Base-by-base conservation (phyloP, 2,888 invertebrate genomes). In the Pocota personata region DNA sequence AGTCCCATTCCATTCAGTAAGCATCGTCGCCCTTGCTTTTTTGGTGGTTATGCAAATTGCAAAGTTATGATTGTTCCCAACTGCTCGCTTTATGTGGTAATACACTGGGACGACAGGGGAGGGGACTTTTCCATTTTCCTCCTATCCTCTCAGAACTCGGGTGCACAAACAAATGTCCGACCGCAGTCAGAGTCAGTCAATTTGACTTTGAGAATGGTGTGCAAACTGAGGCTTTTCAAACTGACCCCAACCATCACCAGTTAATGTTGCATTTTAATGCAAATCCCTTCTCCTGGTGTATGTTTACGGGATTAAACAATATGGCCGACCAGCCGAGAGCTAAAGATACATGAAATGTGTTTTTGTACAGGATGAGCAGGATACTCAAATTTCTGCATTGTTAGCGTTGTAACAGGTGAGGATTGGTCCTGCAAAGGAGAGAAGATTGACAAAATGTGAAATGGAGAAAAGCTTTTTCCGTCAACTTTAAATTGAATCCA, bases 101-200 rank as follows among this genome's bases (percentile, higher is more conserved):
- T 82, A 46, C 71, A 60, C 55, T 75, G 43, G 14, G 14, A 30
- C 40, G n/a, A 55, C 16, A n/a, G 40, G 30, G 48, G 32, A 27
- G 16, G 30, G 32, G 32, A 21, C 21, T 21, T 21, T 46, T 60
- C 46, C 24, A n/a, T n/a, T 10, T 35, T 52, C 32, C 32, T 24
- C 3, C 37, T 12, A 3, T n/a, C 4, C 40, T 19, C 58, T 30
- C 21, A 12, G 10, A 43, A 50, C 57, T 69, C 52, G 19, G 19
- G 46, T 72, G 66, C 57, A 75, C 71, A 86, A 86, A 86, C 84
- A 76, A 86, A 76, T 76, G 76, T 82, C 75, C 75, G 58, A 86
- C 86, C 86, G 77, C 86, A 86, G 76, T 86, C 80, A 86, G 76
- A 86, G 86, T 86, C 82, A 86, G 86, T 86, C 86, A 82, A 82